Conservation (phyloP, 2,888 invertebrate genomes). For the Chymomyza amoena region DNA sequence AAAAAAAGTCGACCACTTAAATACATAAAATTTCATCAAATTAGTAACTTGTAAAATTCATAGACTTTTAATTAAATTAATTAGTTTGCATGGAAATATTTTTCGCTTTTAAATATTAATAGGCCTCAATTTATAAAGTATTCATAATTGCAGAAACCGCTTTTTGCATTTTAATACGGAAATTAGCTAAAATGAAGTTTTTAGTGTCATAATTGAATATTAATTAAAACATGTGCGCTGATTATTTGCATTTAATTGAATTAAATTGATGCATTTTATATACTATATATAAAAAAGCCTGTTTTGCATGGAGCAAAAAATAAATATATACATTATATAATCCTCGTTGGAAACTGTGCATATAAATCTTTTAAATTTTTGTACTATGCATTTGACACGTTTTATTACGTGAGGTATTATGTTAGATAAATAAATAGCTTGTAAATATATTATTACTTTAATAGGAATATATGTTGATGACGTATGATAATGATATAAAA, state of each 20-base stretch:
- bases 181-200: background rate
- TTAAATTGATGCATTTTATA: constrained; percentile 8
- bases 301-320: background rate
- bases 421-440: too few relatives aligned
- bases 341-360: too few relatives aligned
- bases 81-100: background rate
- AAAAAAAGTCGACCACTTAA: background rate
- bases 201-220: constrained; percentile 16
- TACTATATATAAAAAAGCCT: background rate
- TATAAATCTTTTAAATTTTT: too few relatives aligned
- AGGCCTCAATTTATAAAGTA: background rate
- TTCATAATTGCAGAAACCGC: background rate
- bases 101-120: background rate
- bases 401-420: too few relatives aligned
- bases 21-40: background rate
- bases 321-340: background rate
- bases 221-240: constrained; percentile 12
- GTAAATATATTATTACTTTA: too few relatives aligned
- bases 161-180: background rate
- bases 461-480: too few relatives aligned
- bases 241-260: constrained; percentile 20
- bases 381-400: too few relatives aligned
- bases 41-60: background rate
- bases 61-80: background rate
- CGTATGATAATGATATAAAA: too few relatives aligned